A percentile compares a stretch with the other conserved stretches of the same genome.
phyloP scores from a whole-genome alignment of 2,888 invertebrate species.

The Oithona nana region DNA sequence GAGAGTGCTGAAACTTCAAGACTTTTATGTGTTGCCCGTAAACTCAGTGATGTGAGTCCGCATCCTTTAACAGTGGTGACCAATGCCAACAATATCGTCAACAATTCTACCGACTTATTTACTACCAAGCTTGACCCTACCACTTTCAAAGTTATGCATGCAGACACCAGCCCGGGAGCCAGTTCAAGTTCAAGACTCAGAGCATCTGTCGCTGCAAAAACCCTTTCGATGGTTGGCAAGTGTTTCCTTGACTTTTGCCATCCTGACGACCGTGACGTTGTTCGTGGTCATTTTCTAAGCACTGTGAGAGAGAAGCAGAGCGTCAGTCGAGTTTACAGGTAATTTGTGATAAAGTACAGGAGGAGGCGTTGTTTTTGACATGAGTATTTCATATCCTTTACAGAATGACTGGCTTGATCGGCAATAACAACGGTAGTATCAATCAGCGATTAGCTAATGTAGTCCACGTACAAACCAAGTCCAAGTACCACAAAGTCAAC shows the following conservation, averaged over 20 bases:
- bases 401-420: not conserved
- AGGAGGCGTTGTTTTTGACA: no score
- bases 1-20: not conserved
- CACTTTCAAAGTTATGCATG: not conserved
- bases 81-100: not conserved
- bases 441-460: not conserved
- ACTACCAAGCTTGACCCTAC: not conserved
- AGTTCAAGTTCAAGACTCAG: not conserved
- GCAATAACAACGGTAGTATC: not conserved
- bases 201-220: not conserved
- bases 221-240: not conserved
- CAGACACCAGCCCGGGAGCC: not conserved
- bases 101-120: not conserved
- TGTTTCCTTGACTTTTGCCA: not conserved
- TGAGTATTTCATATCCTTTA: no score
- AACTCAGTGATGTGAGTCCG: not conserved
- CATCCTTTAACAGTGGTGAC: not conserved
- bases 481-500: not conserved
- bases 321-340: not conserved
- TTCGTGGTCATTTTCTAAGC: not conserved
- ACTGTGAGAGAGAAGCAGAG: not conserved
- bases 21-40: not conserved
- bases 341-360: no score
- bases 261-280: not conserved
- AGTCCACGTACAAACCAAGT: not conserved